A percentile compares a stretch with the other conserved stretches of the same genome.
Conservation (phyloP, 2,888 invertebrate species). For the Agrilus cyanescens region DNA sequence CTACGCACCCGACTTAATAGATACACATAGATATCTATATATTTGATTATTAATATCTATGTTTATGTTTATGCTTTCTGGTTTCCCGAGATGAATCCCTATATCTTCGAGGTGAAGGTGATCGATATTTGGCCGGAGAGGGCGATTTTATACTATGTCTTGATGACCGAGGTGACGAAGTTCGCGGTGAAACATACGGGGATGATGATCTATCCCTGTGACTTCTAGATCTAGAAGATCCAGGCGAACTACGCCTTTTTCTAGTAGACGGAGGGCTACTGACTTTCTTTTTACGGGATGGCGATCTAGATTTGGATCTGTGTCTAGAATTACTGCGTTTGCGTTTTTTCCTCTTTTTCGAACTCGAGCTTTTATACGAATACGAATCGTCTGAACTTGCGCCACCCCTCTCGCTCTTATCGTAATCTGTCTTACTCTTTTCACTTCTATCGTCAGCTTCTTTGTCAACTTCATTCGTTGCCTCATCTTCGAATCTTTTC, state of each 20-base stretch:
- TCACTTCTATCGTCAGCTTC: slow-evolving; percentile 18
- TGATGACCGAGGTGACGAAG: slow-evolving; percentile 25
- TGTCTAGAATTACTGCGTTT: no score
- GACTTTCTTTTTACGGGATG: no score
- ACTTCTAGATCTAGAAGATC: slow-evolving; percentile 24
- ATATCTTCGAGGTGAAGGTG: slow-evolving; percentile 22
- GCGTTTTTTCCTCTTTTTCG: no score
- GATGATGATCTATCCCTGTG: slow-evolving; percentile 27
- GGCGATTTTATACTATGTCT: slow-evolving; percentile 30
- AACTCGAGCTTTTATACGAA: no score
- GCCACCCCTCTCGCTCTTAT: slow-evolving; percentile 28
- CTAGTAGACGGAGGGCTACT: slow-evolving; percentile 31
- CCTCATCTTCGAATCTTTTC: slow-evolving; percentile 48
- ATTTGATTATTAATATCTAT: slow-evolving; percentile 31
- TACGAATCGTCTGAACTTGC: slow-evolving; percentile 29
- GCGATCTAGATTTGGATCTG: no score
- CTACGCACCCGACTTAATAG: no score
- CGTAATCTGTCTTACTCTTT: slow-evolving; percentile 31
- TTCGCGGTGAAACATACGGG: slow-evolving; percentile 28
- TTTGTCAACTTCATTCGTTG: slow-evolving; percentile 29
- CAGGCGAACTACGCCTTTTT: slow-evolving; percentile 32
- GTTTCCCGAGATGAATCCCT: slow-evolving; percentile 22
- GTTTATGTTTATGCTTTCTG: slow-evolving; percentile 41
- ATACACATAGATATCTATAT: no score
- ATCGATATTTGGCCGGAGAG: slow-evolving; percentile 13